phyloP scores from a whole-genome alignment of 2,113 vertebrate genomes.

The Nansenia antarctica region DNA sequence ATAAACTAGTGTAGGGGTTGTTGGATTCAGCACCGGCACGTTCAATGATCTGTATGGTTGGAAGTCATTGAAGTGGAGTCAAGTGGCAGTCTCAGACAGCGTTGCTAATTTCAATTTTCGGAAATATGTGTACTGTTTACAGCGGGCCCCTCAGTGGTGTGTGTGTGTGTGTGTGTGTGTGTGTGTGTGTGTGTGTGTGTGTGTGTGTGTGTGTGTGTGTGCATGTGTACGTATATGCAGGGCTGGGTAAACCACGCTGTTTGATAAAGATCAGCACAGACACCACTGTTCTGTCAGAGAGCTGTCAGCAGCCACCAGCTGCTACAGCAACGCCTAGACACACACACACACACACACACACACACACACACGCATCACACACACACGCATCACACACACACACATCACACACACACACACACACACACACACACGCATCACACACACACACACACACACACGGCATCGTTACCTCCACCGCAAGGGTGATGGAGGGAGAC shows the following conservation, averaged over 20 bases:
- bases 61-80: background rate
- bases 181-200: background rate
- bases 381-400: constrained; percentile 19
- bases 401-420: constrained; percentile 19
- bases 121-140: too few species aligned
- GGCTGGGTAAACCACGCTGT: constrained; percentile 62
- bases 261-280: constrained; percentile 51
- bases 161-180: background rate
- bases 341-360: constrained; percentile 14
- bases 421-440: constrained; percentile 23
- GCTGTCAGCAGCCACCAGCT: constrained; percentile 63
- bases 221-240: constrained; percentile 53
- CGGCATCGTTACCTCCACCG: constrained; percentile 33
- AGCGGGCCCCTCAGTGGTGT: background rate
- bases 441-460: constrained; percentile 26
- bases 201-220: background rate
- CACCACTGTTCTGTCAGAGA: constrained; percentile 57
- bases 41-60: background rate
- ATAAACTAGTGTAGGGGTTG: background rate
- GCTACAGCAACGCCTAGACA: constrained; percentile 33
- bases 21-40: background rate
- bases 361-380: constrained; percentile 10
- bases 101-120: background rate
- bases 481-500: constrained; percentile 47
- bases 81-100: background rate